phyloP scores from a whole-genome alignment of 2,797 vertebrate species.

The Molossus alvarezi region DNA sequence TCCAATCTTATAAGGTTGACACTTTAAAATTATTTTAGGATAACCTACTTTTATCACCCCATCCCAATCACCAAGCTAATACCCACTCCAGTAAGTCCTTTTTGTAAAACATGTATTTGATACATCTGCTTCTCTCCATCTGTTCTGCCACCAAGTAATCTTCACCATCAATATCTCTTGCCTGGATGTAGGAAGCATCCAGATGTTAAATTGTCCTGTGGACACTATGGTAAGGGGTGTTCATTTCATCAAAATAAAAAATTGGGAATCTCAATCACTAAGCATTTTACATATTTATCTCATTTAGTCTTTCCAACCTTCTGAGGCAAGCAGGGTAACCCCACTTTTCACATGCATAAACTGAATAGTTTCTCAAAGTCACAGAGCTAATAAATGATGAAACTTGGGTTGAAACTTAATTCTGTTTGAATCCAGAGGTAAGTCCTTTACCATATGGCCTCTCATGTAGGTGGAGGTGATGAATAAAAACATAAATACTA shows the following conservation, averaged over 20 bases:
- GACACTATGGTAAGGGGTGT: slow-evolving; percentile 19
- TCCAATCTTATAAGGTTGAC: slow-evolving; percentile 18
- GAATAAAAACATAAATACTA: neutral
- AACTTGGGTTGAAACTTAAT: neutral
- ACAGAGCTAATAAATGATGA: slow-evolving; percentile 1
- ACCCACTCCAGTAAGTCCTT: neutral
- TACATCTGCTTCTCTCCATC: slow-evolving; percentile 63
- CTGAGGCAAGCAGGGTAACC: neutral
- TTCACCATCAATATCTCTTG: slow-evolving; percentile 41
- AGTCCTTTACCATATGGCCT: neutral
- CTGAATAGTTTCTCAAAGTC: neutral
- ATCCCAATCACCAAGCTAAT: slow-evolving; percentile 20
- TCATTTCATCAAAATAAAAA: slow-evolving; percentile 71
- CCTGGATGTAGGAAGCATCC: neutral
- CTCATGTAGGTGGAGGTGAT: neutral
- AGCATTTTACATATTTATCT: neutral
- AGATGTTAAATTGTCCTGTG: neutral
- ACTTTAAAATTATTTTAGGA: slow-evolving; percentile 7
- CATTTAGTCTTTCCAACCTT: slow-evolving; percentile 12
- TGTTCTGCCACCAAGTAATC: slow-evolving; percentile 56
- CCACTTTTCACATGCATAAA: neutral
- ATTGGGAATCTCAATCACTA: neutral
- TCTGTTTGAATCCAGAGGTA: neutral
- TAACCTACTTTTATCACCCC: neutral
- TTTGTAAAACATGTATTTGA: slow-evolving; percentile 14